Percentiles rank a stretch among this genome's conserved stretches.
phyloP scores from a whole-genome alignment of 2,888 invertebrate species.

The Drosophila borealis region DNA sequence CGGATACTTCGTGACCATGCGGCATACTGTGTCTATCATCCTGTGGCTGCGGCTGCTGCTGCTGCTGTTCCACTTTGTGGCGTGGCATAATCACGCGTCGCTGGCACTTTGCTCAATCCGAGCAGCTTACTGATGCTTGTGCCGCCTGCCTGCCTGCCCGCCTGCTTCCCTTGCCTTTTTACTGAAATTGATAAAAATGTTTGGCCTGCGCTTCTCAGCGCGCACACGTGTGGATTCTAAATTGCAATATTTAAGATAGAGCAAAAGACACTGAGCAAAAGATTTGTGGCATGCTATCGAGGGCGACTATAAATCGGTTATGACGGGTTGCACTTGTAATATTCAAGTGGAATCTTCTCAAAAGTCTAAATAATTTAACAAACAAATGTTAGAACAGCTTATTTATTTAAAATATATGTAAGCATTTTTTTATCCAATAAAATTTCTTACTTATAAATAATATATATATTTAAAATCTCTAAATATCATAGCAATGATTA shows the following conservation, averaged over 20 bases:
- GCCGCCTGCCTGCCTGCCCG: conserved; percentile 23
- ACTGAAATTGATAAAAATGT: conserved; percentile 71
- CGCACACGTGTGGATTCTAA: conserved; percentile 58
- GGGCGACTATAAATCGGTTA: conserved; percentile 26
- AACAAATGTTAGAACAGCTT: too few relatives aligned
- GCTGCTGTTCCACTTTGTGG: conserved; percentile 21
- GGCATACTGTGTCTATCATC: conserved; percentile 51
- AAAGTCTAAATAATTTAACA: too few relatives aligned
- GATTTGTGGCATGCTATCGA: neutral
- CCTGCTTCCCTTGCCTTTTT: neutral
- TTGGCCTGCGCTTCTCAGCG: conserved; percentile 16
- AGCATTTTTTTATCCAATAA: too few relatives aligned
- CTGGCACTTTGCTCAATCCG: conserved; percentile 72
- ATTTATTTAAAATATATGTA: too few relatives aligned
- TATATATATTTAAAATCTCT: too few relatives aligned
- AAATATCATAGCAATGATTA: too few relatives aligned
- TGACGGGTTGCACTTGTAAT: neutral
- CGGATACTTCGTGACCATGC: conserved; percentile 57
- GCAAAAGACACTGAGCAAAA: neutral
- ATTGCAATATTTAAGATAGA: conserved; percentile 56
- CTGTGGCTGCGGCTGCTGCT: conserved; percentile 20
- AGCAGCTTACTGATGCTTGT: conserved; percentile 51
- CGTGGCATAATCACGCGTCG: conserved; percentile 63
- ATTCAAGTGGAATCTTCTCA: conserved; percentile 2
- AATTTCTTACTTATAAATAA: too few relatives aligned